Base-by-base conservation (phyloP, 2,888 invertebrate genomes). In the Drosophila testacea region DNA sequence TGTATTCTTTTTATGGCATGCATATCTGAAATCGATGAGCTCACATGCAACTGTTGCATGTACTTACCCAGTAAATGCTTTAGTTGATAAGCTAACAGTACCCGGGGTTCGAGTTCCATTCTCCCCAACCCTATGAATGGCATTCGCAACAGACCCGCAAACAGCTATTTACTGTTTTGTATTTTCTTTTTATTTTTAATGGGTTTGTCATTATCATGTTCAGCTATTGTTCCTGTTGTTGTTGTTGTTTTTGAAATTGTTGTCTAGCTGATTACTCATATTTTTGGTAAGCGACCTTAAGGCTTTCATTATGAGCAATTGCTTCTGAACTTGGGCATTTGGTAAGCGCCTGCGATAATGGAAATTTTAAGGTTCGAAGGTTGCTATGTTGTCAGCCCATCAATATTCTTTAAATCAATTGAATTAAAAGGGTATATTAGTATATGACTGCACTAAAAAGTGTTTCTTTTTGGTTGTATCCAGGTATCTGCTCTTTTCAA, bases 81-180 rank as follows among this genome's bases (percentile, higher is more conserved):
- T 36, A 13, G 32, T 28, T 61, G 77, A 79, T 77, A 75, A 77
- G 67, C 52, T 3, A 56, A 52, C 13, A n/a, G 54, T 38, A 16
- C 27, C 38, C n/a, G 16, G 27, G 44, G 56, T 36, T 51, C 38
- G 34, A 39, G 55, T 55, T 56, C 16, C 63, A 52, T 22, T 47
- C 13, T 28, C n/a, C 34, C 39, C 51, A 46, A 32, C 32, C 39
- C 32, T 48, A 27, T 55, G 11, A 56, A 63, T 9, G 32, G 30
- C 11, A 55, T 38, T 50, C n/a, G 16, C 52, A 67, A 60, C 47
- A 47, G 16, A 44, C 27, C 5, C 22, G 11, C 36, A n/a, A 51
- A 16, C 16, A 39, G 51, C 44, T 50, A 55, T 54, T 39, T 44
- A 32, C 9, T 38, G 10, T 55, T 57, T 57, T 41, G 4, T 38